Evolutionary conservation across 2,888 invertebrate genomes (phyloP), one percentile per base, ranked within the genome.

Genomic region (Odontothrips loti): DNA sequence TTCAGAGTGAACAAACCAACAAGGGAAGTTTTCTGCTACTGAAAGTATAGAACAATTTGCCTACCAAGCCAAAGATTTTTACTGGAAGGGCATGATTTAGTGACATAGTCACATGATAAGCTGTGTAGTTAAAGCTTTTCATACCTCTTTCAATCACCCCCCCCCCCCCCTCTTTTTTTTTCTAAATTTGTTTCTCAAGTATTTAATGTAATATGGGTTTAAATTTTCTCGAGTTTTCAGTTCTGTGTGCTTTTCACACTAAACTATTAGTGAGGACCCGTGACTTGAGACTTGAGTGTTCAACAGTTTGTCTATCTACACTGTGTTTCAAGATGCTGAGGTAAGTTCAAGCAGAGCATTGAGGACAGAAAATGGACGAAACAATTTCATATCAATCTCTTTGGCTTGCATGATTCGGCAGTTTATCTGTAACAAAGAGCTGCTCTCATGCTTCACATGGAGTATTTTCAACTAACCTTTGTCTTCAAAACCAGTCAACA

Each of bases 171-270:
- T 43, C 6, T 75, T 75, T 75, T 11, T 75, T n/a, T 9, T 23
- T 27, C 68, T 75, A 12, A 43, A 12, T 75, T 75, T 23, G 68
- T 23, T 12, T 75, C 8, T 9, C 68, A 11, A 27, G 11, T 75
- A 10, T 75, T 75, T 23, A 75, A 75, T 9, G 9, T 27, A 75
- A 75, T 23, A 75, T 58, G 58, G 17, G 34, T 2, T 43, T 43
- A 43, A 43, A 43, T 43, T n/a, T 58, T 17, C 17, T 17, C 58
- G n/a, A 58, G 10, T 20, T 3, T 11, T 58, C 58, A 58, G 58
- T 75, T 27, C 68, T 75, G 68, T 75, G 68, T 75, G 68, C 68
- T 75, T 75, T 75, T 27, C 68, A 75, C 68, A 75, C 68, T 11
- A 27, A 68, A 68, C 27, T 12, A 27, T 0, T 27, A 27, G 23